phyloP scores from a whole-genome alignment of 2,113 vertebrate genomes.

The Terrapene triunguis region DNA sequence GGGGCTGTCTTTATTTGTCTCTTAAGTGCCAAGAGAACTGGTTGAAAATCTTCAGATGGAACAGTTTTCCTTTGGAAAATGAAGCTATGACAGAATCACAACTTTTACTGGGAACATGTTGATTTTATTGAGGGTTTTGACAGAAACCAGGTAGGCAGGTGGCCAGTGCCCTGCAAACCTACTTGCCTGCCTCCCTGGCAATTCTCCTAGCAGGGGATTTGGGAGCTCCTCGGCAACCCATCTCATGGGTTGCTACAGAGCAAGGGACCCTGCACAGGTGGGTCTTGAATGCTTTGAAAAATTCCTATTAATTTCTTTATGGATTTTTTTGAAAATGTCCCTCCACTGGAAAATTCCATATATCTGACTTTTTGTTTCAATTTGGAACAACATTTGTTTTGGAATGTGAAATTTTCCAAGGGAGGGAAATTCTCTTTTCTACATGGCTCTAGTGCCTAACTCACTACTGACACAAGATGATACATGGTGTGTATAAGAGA shows the following conservation, averaged over 20 bases:
- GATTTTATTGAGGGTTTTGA: neutral
- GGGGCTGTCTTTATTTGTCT: neutral
- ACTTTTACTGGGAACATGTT: neutral
- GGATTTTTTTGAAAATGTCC: neutral
- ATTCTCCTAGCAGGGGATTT: neutral
- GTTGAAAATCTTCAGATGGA: neutral
- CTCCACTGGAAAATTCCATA: neutral
- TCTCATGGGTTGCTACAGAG: neutral
- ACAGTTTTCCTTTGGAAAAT: neutral
- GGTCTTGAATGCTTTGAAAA: accelerated
- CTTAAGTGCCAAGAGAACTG: neutral
- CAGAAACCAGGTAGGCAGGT: neutral
- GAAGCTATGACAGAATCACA: neutral
- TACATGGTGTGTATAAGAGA: neutral
- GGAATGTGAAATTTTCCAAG: neutral
- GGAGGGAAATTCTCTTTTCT: neutral
- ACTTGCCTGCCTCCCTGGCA: neutral
- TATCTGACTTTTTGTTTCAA: neutral
- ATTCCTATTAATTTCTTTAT: neutral
- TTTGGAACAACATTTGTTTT: neutral
- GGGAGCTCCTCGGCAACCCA: neutral
- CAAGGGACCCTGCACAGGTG: neutral
- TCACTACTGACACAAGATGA: neutral
- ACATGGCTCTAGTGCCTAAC: neutral
- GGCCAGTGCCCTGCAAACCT: too few relatives aligned